Evolutionary conservation across 2,797 vertebrate genomes (phyloP), one percentile per base, ranked within the genome.

Genomic region (Acipenser ruthenus): DNA sequence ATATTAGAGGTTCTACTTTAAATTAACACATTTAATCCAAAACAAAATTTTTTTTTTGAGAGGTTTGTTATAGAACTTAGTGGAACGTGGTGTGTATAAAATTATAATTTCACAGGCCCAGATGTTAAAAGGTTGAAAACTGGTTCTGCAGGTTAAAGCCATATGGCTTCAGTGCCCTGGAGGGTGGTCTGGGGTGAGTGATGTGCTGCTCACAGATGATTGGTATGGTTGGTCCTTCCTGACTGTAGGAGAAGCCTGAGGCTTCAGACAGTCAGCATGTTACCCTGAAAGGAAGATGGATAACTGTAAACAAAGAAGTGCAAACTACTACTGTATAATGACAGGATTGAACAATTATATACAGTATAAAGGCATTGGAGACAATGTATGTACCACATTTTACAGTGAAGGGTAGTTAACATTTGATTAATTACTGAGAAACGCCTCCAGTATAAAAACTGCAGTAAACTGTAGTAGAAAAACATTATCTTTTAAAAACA

Each of bases 201-300:
- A 18, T 52, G 60, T 62, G 64, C 58, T 65, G n/a, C 69, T 52
- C 64, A 62, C 65, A 63, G 23, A 53, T 51, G 71, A 72, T 75
- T 79, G 79, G 80, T 81, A 74, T 74, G 69, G 78, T 74, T 68
- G 76, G 67, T 72, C 60, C 70, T 1, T 4, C 72, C 67, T 75
- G 68, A 78, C 72, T 55, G 12, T 8, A 73, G 75, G 71, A 79
- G 73, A 64, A 67, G 52, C 74, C 62, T 18, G 6, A 75, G 65
- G 59, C 10, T 67, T 79, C 9, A 12, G 61, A 68, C 67, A 49
- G 65, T 77, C 81, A 2, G 70, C 78, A 75, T 68, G 52, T 50
- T 6, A 56, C 68, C 71, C 71, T 76, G 70, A 79, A 65, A 65
- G 63, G 74, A 74, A 73, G 77, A 80, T 75, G 65, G 80, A 79